Evolutionary conservation across 2,888 invertebrate genomes (phyloP).

Genomic region (Agrotis clavis): DNA sequence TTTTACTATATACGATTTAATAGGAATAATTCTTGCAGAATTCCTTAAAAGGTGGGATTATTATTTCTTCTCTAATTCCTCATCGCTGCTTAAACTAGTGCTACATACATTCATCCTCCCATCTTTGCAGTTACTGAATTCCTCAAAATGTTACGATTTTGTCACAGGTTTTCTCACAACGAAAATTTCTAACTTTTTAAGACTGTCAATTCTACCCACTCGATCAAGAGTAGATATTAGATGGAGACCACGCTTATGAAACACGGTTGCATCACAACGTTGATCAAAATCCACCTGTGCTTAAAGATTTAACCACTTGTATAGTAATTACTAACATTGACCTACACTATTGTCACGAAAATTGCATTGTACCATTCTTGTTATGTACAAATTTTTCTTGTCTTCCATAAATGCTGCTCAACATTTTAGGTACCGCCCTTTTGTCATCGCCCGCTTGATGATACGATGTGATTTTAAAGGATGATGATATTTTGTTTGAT

Average conservation of each 20-base stretch:
- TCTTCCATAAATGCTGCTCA: no score
- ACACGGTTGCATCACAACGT: no score
- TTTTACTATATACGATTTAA: no score
- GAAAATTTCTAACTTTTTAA: slow-evolving; percentile 11
- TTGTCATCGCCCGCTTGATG: background rate
- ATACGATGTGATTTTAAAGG: background rate
- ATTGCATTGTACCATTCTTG: no score
- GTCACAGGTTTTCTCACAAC: slow-evolving; percentile 9
- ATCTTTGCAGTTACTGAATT: background rate
- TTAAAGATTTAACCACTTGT: background rate
- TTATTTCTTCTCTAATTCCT: background rate
- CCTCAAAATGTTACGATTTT: background rate
- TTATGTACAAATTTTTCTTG: no score
- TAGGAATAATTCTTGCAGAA: no score
- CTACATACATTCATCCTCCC: background rate
- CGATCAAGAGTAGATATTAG: slow-evolving; percentile 9
- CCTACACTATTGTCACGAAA: no score
- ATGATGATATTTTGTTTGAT: background rate
- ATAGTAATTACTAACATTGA: background rate
- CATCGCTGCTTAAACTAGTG: background rate
- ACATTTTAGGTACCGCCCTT: no score
- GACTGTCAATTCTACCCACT: slow-evolving; percentile 19
- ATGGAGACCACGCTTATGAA: background rate
- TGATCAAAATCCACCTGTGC: no score
- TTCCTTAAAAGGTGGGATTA: no score